phyloP scores from a whole-genome alignment of 2,888 invertebrate species.

The Idaea biselata region DNA sequence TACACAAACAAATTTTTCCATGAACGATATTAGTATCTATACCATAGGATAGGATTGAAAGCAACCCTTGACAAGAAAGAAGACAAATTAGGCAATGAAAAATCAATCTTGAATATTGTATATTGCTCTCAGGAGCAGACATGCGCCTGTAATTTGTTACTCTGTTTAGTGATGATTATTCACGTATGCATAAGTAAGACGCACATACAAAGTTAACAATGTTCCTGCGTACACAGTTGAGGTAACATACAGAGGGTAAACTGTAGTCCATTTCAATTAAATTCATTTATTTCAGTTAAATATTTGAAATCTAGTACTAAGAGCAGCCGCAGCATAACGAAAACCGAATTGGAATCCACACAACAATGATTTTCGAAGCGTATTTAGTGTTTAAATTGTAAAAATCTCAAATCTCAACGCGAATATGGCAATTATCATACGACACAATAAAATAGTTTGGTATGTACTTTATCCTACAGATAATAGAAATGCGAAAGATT shows the following conservation, averaged over 20 bases:
- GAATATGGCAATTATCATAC: too few species aligned
- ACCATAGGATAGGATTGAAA: neutral
- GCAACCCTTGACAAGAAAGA: neutral
- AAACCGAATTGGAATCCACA: too few species aligned
- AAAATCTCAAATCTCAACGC: neutral
- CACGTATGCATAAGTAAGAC: constrained; percentile 47
- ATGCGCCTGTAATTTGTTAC: constrained; percentile 20
- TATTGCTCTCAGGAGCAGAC: constrained; percentile 6
- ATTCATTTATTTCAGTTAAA: neutral
- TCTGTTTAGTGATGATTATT: constrained; percentile 39
- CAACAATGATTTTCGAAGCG: neutral
- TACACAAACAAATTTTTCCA: too few species aligned
- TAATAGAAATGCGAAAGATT: too few species aligned
- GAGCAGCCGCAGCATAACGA: neutral
- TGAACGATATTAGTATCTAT: too few species aligned
- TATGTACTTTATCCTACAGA: too few species aligned
- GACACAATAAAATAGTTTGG: too few species aligned
- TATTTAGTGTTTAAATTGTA: neutral
- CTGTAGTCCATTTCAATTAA: neutral
- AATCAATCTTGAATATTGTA: constrained; percentile 1
- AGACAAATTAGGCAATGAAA: constrained; percentile 3
- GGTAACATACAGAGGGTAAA: constrained; percentile 14
- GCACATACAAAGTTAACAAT: constrained; percentile 43
- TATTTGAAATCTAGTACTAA: neutral
- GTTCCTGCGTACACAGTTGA: constrained; percentile 31